Conservation (phyloP, 2,888 invertebrate species). For the Microctonus hyperodae region DNA sequence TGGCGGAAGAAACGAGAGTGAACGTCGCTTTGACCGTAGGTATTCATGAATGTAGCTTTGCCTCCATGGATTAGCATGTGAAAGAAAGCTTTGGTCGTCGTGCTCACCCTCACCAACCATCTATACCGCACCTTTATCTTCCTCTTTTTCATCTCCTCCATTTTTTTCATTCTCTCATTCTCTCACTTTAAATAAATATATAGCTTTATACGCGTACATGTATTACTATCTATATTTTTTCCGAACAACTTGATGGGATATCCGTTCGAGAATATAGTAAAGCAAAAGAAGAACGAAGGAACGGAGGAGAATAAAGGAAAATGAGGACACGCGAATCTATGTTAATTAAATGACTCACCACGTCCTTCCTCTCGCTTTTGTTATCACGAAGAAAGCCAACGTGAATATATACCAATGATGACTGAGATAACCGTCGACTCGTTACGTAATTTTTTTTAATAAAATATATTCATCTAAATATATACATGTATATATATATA, state of each 20-base stretch:
- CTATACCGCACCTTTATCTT: conserved; percentile 38
- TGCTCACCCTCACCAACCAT: too few relatives aligned
- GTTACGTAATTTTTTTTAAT: conserved; percentile 9
- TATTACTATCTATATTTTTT: conserved; percentile 19
- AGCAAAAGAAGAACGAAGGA: not conserved
- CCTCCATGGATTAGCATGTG: conserved; percentile 60
- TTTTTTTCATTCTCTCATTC: conserved; percentile 9
- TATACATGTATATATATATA: not conserved
- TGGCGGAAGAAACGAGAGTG: conserved; percentile 33
- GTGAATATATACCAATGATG: conserved; percentile 7
- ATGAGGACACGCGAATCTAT: conserved; percentile 42
- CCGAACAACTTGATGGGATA: conserved; percentile 22
- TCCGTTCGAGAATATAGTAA: conserved; percentile 5
- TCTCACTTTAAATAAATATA: conserved; percentile 14
- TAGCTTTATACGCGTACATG: too few relatives aligned
- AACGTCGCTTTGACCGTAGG: conserved; percentile 58
- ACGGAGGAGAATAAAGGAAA: conserved; percentile 24
- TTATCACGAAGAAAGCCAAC: not conserved
- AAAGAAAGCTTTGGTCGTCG: conserved; percentile 60
- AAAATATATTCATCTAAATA: not conserved
- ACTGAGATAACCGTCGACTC: conserved; percentile 14
- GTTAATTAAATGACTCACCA: conserved; percentile 40
- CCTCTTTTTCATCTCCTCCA: conserved; percentile 9
- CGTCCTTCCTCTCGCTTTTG: conserved; percentile 29
- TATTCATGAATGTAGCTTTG: conserved; percentile 59